Conservation (phyloP, 2,797 vertebrate genomes). For the Sylvilagus floridanus region DNA sequence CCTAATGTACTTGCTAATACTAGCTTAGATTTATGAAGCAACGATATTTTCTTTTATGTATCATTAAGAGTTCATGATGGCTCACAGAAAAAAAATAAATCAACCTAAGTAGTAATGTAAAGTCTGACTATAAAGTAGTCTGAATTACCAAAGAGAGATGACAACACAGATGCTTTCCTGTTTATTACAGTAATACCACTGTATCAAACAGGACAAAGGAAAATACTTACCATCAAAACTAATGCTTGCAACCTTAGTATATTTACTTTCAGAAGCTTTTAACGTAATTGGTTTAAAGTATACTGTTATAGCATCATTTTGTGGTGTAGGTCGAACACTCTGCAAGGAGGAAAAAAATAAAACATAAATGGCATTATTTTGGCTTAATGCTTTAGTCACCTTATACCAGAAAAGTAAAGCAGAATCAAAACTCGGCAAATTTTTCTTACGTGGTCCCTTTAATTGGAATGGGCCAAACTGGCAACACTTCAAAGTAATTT, state of each 20-base stretch:
- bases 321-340: slow-evolving; percentile 97
- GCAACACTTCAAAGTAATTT: slow-evolving; percentile 31
- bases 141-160: neutral
- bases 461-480: neutral
- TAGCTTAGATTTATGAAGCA: slow-evolving; percentile 57
- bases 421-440: slow-evolving; percentile 51
- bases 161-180: neutral
- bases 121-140: neutral
- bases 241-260: slow-evolving; percentile 99
- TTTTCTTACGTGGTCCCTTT: slow-evolving; percentile 20
- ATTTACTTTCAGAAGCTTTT: slow-evolving; percentile 97
- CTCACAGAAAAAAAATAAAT: neutral
- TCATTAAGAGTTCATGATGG: slow-evolving; percentile 1
- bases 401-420: slow-evolving; percentile 35
- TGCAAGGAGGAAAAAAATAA: slow-evolving; percentile 86
- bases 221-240: slow-evolving; percentile 96
- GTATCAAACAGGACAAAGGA: slow-evolving; percentile 56
- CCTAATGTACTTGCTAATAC: slow-evolving; percentile 32
- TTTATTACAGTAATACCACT: slow-evolving; percentile 56
- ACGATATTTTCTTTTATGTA: slow-evolving; percentile 45
- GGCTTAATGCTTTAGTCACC: neutral
- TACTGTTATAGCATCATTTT: slow-evolving; percentile 96
- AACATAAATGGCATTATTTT: slow-evolving; percentile 4
- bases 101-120: neutral
- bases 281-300: slow-evolving; percentile 98